A percentile compares a stretch with the other conserved stretches of the same genome.
phyloP scores from a whole-genome alignment of 2,113 vertebrate genomes.

The Seriola rivoliana region DNA sequence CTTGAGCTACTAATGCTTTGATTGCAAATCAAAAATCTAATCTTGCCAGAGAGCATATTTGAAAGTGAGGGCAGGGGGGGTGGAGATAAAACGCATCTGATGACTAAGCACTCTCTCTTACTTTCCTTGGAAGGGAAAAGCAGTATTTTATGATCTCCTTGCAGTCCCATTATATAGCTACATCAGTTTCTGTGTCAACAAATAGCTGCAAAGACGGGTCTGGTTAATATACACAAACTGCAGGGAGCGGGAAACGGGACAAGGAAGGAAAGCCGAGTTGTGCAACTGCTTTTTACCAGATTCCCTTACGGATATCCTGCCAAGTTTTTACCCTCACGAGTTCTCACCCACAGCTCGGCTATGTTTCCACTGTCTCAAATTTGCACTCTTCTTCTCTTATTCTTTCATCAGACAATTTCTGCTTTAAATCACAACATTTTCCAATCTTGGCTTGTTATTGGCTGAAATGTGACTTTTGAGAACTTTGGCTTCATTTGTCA shows the following conservation, averaged over 20 bases:
- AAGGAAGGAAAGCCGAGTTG: constrained; percentile 41
- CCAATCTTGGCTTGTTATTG: not conserved
- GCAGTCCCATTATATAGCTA: constrained; percentile 15
- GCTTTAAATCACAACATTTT: not conserved
- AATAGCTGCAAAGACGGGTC: not conserved
- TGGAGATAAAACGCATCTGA: constrained; percentile 34
- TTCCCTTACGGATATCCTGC: not conserved
- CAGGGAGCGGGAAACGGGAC: constrained; percentile 15
- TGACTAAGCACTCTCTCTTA: constrained; percentile 18
- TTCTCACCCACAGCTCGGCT: not conserved
- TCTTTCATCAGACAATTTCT: no score
- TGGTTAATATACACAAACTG: constrained; percentile 30
- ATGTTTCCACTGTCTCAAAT: not conserved
- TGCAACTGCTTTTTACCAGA: constrained; percentile 36
- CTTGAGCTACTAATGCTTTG: constrained; percentile 9
- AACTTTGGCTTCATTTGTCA: not conserved
- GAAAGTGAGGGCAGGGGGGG: constrained; percentile 11
- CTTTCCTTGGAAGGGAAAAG: constrained; percentile 53
- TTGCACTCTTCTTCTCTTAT: not conserved
- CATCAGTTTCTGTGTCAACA: constrained; percentile 53
- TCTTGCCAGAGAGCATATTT: constrained; percentile 28
- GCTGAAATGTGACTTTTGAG: not conserved
- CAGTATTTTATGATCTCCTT: constrained; percentile 19
- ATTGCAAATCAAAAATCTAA: constrained; percentile 32
- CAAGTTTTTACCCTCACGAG: constrained; percentile 20